A percentile compares a stretch with the other conserved stretches of the same genome.
Conservation (phyloP, 2,797 vertebrate genomes). For the Gambelia wislizenii region DNA sequence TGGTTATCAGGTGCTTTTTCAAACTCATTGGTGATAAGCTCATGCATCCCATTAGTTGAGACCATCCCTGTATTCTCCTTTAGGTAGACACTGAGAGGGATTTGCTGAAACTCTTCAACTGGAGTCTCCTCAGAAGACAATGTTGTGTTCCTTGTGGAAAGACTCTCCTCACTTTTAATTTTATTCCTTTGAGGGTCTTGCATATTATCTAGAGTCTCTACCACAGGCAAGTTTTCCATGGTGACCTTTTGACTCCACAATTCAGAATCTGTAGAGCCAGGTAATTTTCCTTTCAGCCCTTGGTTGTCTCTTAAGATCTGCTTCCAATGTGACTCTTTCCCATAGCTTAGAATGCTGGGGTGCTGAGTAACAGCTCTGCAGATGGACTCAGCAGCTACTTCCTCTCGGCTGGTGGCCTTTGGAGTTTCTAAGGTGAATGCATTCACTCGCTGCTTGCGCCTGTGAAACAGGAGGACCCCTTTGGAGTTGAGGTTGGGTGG, state of each 20-base stretch:
- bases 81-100: conserved; percentile 77
- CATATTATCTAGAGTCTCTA: conserved; percentile 62
- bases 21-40: conserved; percentile 30
- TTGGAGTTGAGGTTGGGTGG: conserved; percentile 89
- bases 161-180: conserved; percentile 80
- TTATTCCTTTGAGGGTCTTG: conserved; percentile 64
- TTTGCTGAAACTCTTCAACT: conserved; percentile 54
- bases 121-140: conserved; percentile 72
- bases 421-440: conserved; percentile 86
- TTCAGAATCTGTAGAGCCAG: neutral
- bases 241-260: conserved; percentile 50
- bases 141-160: conserved; percentile 75
- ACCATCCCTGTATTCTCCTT: conserved; percentile 77
- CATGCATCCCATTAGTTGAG: conserved; percentile 72
- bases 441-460: conserved; percentile 90
- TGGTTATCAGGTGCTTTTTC: conserved; percentile 32
- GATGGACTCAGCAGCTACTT: conserved; percentile 68
- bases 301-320: neutral
- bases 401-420: conserved; percentile 52
- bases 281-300: neutral
- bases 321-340: conserved; percentile 77
- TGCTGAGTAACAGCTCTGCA: conserved; percentile 46
- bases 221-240: conserved; percentile 80
- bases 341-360: conserved; percentile 76
- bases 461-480: conserved; percentile 94